Evolutionary conservation across 1,140 invertebrate species (phyloP), one percentile per base, ranked within the genome.

Genomic region (Lasioglossum albipes): DNA sequence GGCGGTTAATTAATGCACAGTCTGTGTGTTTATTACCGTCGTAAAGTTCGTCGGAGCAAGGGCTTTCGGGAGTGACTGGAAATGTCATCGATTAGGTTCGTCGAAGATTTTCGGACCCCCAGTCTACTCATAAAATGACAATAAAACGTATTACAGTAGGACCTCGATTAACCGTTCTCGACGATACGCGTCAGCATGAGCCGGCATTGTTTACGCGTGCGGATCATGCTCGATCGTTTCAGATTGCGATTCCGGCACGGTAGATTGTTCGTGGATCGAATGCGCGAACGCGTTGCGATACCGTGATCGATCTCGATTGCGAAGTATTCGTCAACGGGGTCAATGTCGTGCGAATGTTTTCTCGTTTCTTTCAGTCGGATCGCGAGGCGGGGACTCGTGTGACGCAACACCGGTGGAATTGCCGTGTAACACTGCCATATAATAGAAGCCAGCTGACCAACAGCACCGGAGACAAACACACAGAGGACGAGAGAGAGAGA

Each of bases 341-440:
- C 84, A 85, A 81, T 85, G 84, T 85, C 78, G 72, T 67, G 52
- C 31, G 69, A 84, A 57, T 61, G 72, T 73, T 72, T 76, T 85
- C 83, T 69, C 69, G 69, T 36, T 70, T 78, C 76, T 68, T 84
- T 81, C 54, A 66, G 27, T 52, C 22, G 52, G 31, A 22, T 9
- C 16, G 57, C 6, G 3, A 20, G 3, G 54, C 4, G 18, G 20
- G 65, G 52, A 7, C 5, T 27, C 27, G 27, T 27, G 57, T 27
- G 36, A 73, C 61, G 82, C 57, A 84, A 85, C 36, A 31, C 18
- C 66, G 5, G 16, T 42, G 57, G 27, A 36, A 27, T n/a, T 16
- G 20, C 61, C 22, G 27, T 64, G 49, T 76, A 69, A 69, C 71
- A 31, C 52, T 7, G 13, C 7, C 49, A 20, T 7, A 67, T 74